Conservation (phyloP, 2,888 invertebrate species). For the Sturmia bella region DNA sequence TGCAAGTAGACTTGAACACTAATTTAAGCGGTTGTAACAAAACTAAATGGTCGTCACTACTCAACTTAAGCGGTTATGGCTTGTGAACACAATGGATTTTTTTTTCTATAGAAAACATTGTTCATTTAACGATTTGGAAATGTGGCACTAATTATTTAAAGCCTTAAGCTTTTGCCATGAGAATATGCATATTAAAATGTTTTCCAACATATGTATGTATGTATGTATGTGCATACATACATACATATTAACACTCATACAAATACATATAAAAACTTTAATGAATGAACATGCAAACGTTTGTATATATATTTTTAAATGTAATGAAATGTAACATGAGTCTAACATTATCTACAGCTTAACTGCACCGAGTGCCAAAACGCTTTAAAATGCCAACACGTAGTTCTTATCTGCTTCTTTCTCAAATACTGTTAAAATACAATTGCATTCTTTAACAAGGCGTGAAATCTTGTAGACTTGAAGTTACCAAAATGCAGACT, state of each 20-base stretch:
- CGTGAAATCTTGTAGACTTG: conserved; percentile 51
- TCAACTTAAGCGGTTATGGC: too few species aligned
- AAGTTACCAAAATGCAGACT: conserved; percentile 10
- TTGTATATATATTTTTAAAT: conserved; percentile 25
- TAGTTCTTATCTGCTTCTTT: conserved; percentile 34
- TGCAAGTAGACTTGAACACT: too few species aligned
- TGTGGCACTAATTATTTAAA: conserved; percentile 61
- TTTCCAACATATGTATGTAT: background rate
- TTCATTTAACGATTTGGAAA: conserved; percentile 37
- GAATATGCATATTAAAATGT: conserved; percentile 49
- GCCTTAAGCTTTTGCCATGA: conserved; percentile 65
- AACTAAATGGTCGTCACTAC: too few species aligned
- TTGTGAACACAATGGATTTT: too few species aligned
- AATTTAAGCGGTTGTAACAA: too few species aligned
- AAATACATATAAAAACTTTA: background rate
- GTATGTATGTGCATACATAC: too few species aligned
- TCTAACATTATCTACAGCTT: conserved; percentile 45
- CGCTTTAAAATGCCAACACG: conserved; percentile 66
- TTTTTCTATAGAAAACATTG: background rate
- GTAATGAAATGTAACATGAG: conserved; percentile 42
- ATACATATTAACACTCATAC: background rate
- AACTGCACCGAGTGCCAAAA: conserved; percentile 65
- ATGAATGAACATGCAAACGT: conserved; percentile 42
- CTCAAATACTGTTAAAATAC: conserved; percentile 37
- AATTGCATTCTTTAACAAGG: conserved; percentile 65